These are phyloP conservation scores for Leuciscus waleckii DNA, from an alignment of 2,797 vertebrate genomes.

Conservation along the genomic window DNA sequence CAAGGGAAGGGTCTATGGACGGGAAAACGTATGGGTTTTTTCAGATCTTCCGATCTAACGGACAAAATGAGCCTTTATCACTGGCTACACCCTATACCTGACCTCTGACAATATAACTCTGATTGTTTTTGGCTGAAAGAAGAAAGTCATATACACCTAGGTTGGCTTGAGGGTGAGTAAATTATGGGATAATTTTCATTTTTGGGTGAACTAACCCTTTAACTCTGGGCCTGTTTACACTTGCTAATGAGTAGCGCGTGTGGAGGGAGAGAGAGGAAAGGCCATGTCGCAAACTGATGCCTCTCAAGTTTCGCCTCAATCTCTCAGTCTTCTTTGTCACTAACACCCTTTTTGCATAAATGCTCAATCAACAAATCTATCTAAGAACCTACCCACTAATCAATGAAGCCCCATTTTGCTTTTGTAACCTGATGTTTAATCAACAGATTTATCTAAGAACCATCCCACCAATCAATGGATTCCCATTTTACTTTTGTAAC, in stretches of 20 bases:
- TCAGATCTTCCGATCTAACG: too few species aligned
- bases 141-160: too few species aligned
- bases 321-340: slow-evolving; percentile 12
- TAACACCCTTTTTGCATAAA: slow-evolving; percentile 8
- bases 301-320: slow-evolving; percentile 30
- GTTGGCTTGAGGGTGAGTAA: too few species aligned
- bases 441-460: background rate
- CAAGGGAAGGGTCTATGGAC: too few species aligned
- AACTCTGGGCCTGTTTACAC: slow-evolving; percentile 46
- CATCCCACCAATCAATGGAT: background rate
- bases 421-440: background rate
- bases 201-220: background rate
- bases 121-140: too few species aligned
- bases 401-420: background rate
- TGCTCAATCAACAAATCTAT: background rate
- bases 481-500: background rate
- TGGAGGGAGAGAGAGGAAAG: slow-evolving; percentile 5
- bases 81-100: too few species aligned
- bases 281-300: slow-evolving; percentile 30
- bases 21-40: too few species aligned
- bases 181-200: too few species aligned
- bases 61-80: too few species aligned
- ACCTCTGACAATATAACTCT: too few species aligned
- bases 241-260: slow-evolving; percentile 37
- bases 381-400: background rate